Evolutionary conservation across 2,797 vertebrate genomes (phyloP).

Genomic region (Anguilla pacifica): DNA sequence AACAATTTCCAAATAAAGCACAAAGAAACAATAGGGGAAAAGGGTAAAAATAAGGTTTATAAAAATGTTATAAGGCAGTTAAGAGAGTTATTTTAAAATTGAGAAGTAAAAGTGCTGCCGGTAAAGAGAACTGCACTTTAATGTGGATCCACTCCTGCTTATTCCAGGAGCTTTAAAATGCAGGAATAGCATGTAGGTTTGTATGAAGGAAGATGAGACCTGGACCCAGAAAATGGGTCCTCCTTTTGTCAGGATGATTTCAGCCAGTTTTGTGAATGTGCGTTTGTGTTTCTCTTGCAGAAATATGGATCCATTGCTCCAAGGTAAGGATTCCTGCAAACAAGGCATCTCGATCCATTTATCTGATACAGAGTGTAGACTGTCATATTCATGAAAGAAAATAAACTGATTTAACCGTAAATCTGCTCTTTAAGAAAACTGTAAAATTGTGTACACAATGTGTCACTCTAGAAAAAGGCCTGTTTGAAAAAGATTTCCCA

Average conservation of each 20-base stretch:
- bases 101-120: too few species aligned
- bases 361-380: too few species aligned
- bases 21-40: too few species aligned
- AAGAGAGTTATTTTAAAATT: too few species aligned
- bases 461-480: too few species aligned
- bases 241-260: neutral
- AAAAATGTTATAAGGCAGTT: neutral
- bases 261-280: neutral
- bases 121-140: neutral
- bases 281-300: constrained; percentile 58
- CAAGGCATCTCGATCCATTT: neutral
- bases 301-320: constrained; percentile 72
- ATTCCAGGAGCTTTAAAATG: neutral
- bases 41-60: neutral
- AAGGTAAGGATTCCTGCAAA: constrained; percentile 59
- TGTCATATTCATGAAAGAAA: too few species aligned
- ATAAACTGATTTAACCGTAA: too few species aligned
- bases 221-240: neutral
- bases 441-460: too few species aligned
- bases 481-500: too few species aligned
- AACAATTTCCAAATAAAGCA: too few species aligned
- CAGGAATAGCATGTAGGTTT: neutral
- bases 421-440: too few species aligned
- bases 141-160: too few species aligned
- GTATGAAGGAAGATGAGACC: neutral